Conservation (phyloP, 1,140 invertebrate genomes). For the Oscheius sp. region DNA sequence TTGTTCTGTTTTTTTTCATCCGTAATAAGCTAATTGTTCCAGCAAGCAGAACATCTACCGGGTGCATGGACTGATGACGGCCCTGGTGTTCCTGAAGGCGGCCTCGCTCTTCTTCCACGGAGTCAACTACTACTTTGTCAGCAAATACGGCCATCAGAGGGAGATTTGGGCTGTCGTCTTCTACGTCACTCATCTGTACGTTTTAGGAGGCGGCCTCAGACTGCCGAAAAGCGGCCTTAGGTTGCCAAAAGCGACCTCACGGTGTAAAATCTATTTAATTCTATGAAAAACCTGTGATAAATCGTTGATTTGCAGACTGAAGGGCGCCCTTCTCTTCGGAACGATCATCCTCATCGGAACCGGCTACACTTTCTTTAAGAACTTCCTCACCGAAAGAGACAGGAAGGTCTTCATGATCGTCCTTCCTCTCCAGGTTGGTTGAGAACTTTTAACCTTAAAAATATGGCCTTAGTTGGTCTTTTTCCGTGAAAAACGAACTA, state of each 20-base stretch:
- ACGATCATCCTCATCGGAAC: conserved; percentile 94
- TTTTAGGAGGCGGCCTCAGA: no score
- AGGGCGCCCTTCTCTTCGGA: conserved; percentile 88
- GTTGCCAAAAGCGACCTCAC: no score
- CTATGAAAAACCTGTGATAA: no score
- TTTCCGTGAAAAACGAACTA: no score
- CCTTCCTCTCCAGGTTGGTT: conserved; percentile 94
- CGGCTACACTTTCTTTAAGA: conserved; percentile 98
- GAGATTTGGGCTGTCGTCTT: conserved; percentile 95
- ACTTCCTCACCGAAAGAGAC: conserved; percentile 89
- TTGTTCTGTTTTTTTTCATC: conserved; percentile 51
- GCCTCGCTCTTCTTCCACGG: conserved; percentile 89
- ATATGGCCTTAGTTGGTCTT: no score
- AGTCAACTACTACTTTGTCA: conserved; percentile 93
- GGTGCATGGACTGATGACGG: conserved; percentile 94
- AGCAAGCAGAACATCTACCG: conserved; percentile 78
- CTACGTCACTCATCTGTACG: conserved; percentile 89
- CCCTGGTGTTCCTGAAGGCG: conserved; percentile 74
- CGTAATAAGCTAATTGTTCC: conserved; percentile 43
- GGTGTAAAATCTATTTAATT: no score
- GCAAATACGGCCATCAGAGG: conserved; percentile 85
- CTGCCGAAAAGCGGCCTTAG: no score
- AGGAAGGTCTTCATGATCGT: conserved; percentile 98
- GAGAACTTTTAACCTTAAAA: conserved; percentile 30
- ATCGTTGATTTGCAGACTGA: not conserved